Base-by-base conservation (phyloP, 2,113 vertebrate species). In the Sinocyclocheilus anshuiensis region DNA sequence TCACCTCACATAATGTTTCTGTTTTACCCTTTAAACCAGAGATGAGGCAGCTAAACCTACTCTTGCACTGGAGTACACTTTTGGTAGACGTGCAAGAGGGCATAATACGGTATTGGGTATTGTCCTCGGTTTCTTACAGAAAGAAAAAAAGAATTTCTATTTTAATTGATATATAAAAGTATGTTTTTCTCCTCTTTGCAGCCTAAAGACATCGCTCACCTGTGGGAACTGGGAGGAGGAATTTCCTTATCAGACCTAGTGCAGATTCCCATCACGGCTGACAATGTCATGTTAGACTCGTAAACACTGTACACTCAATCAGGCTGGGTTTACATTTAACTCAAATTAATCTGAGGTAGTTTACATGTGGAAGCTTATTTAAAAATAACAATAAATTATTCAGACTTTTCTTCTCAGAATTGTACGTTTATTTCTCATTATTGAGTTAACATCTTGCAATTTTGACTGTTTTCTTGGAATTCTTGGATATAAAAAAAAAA, bases 151-250 rank as follows among this genome's bases (percentile, higher is more conserved):
- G 22, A 39, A 53, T 53, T 29, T 22, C 20, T 1, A 2, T 67
- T 18, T 29, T 48, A 53, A 42, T 22, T 42, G 1, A 63, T 13
- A 24, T 24, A 12, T 59, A 39, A 39, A 18, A 48, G 45, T 48
- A 48, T 12, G 3, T 12, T 48, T 48, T 48, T 12, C 10, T 48
- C 45, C 45, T 48, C 84, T 91, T 92, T 93, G 12, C 91, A 99
- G 98, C 96, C 96, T 48, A 99, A 99, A 94, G 96, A 98, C 90
- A 93, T 97, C 85, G 97, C 96, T 90, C 97, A 99, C 87, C 94
- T 99, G 87, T 99, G 98, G 98, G 98, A 99, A 91, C 93, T 99
- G 80, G 98, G 98, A 88, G 97, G 97, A 88, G 98, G 98, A 81
- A 97, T 94, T 0, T 98, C 96, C 4, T 92, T 99, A 76, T 90